A percentile compares a stretch with the other conserved stretches of the same genome.
phyloP scores from a whole-genome alignment of 2,113 vertebrate species.

The Eidolon helvum region DNA sequence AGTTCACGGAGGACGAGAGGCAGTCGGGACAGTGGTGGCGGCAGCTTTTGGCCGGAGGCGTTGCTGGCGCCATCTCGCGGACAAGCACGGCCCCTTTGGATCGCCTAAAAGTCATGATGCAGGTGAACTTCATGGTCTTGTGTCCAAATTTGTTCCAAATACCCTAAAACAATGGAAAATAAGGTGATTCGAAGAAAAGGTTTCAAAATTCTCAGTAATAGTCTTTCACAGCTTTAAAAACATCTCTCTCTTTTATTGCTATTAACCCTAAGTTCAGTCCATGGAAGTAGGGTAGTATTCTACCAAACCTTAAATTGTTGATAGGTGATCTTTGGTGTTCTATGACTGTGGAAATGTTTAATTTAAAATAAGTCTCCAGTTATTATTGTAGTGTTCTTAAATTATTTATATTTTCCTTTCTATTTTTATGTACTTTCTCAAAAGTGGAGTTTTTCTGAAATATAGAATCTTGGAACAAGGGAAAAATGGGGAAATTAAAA shows the following conservation, averaged over 20 bases:
- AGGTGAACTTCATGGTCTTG: conserved; percentile 81
- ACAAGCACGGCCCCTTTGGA: conserved; percentile 95
- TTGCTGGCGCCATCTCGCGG: conserved; percentile 92
- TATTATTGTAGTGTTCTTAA: background rate
- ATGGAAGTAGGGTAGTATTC: background rate
- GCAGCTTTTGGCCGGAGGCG: conserved; percentile 92
- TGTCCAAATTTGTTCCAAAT: background rate
- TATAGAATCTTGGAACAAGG: background rate
- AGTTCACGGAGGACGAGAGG: conserved; percentile 95
- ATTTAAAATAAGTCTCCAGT: background rate
- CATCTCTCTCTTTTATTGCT: background rate
- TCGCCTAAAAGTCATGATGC: conserved; percentile 96
- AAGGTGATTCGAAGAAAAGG: background rate
- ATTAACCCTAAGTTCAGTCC: background rate
- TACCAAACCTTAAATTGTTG: background rate
- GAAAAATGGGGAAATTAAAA: background rate
- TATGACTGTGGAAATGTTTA: background rate
- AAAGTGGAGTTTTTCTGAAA: background rate
- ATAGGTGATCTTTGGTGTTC: background rate
- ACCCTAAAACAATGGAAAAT: background rate
- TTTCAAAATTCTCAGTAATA: background rate
- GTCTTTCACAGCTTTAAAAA: background rate
- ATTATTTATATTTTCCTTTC: background rate
- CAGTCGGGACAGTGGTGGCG: conserved; percentile 93
- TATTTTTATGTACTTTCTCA: background rate